phyloP scores from a whole-genome alignment of 2,113 vertebrate species.

The Tonatia bakeri region DNA sequence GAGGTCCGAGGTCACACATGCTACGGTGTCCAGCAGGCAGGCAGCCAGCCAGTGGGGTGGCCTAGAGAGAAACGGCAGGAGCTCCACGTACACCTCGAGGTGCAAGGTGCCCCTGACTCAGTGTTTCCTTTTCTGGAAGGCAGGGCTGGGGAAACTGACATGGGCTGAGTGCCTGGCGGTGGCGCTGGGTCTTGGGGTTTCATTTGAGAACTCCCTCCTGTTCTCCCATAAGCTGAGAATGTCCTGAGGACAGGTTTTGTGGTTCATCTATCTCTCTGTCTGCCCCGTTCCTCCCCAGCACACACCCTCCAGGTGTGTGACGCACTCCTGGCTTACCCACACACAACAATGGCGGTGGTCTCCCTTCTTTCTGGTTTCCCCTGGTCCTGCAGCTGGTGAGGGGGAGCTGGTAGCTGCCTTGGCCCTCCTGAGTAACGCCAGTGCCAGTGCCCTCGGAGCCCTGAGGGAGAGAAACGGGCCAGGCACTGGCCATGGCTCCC shows the following conservation, averaged over 20 bases:
- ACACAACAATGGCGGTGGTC: neutral
- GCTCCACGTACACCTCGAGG: neutral
- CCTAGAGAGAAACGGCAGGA: neutral
- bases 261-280: neutral
- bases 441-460: neutral
- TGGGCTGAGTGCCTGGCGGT: neutral
- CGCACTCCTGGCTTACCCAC: neutral
- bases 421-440: neutral
- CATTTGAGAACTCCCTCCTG: neutral
- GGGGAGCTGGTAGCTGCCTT: neutral
- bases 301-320: neutral
- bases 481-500: neutral
- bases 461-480: neutral
- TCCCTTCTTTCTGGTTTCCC: neutral
- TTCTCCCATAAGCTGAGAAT: neutral
- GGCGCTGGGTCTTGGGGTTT: neutral
- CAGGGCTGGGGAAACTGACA: neutral
- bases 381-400: neutral
- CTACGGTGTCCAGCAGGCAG: neutral
- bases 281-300: neutral
- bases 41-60: neutral
- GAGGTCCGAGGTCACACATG: constrained; percentile 68
- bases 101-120: neutral
- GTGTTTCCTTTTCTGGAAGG: neutral
- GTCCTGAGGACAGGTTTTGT: neutral